Evolutionary conservation across 2,888 invertebrate species (phyloP).

Genomic region (Clitarchus hookeri): DNA sequence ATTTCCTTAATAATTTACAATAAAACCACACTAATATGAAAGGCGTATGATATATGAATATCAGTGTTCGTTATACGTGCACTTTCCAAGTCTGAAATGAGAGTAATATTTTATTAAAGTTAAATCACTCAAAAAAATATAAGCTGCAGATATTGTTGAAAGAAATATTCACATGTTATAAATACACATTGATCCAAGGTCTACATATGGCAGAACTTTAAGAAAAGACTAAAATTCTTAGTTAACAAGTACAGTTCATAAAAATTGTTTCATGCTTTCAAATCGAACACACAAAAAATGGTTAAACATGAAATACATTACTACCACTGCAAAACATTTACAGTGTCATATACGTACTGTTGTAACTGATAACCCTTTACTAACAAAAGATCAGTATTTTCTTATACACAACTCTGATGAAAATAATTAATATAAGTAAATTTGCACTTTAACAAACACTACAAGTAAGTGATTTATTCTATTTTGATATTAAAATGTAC

Average conservation of each 20-base stretch:
- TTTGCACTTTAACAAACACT: not conserved
- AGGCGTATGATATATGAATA: not conserved
- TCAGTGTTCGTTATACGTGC: not conserved
- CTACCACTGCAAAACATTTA: not conserved
- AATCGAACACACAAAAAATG: not conserved
- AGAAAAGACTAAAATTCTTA: not conserved
- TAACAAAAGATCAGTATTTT: not conserved
- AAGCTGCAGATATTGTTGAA: not conserved
- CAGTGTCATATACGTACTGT: not conserved
- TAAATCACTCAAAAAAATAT: not conserved
- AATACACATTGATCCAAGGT: not conserved
- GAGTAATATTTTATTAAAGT: no score
- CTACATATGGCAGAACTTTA: not conserved
- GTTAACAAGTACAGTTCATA: not conserved
- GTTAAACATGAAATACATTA: not conserved
- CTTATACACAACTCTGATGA: not conserved
- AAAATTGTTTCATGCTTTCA: not conserved
- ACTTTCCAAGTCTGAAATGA: not conserved
- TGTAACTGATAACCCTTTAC: not conserved
- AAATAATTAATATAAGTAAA: not conserved
- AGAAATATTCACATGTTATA: no score
- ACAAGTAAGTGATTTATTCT: not conserved
- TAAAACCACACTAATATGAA: not conserved
- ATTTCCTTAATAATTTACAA: not conserved
- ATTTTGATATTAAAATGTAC: not conserved